Evolutionary conservation across 1,140 invertebrate genomes (phyloP).

Genomic region (Sitobion miscanthi): DNA sequence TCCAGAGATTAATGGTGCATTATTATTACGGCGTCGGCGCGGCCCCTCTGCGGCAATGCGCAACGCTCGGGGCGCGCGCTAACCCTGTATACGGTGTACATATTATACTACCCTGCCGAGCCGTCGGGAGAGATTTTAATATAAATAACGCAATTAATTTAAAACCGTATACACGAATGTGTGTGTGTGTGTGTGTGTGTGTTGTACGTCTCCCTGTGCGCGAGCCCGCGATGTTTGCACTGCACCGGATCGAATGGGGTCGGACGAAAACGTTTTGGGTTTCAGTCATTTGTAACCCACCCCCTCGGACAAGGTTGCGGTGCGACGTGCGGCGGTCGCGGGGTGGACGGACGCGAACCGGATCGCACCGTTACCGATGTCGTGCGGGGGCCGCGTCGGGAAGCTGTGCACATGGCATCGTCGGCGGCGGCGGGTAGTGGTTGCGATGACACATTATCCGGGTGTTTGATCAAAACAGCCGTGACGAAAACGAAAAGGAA

Average conservation of each 20-base stretch:
- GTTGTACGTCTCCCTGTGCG: neutral
- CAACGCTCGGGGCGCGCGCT: neutral
- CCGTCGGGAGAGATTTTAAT: constrained; percentile 2
- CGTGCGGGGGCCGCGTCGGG: neutral
- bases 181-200: neutral
- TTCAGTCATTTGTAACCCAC: constrained; percentile 41
- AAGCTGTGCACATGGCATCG: neutral
- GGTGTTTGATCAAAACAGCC: constrained; percentile 38
- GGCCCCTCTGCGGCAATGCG: neutral
- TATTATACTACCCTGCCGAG: neutral
- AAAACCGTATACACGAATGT: neutral
- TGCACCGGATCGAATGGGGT: constrained; percentile 20
- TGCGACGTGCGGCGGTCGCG: neutral
- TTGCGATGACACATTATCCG: constrained; percentile 30
- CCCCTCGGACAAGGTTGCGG: neutral
- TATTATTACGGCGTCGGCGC: constrained; percentile 43
- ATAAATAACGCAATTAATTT: constrained; percentile 18
- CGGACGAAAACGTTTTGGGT: constrained; percentile 35
- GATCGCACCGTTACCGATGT: neutral
- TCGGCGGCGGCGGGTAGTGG: neutral
- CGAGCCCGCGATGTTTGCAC: constrained; percentile 24
- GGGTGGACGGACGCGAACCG: neutral
- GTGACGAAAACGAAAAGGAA: neutral
- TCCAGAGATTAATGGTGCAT: constrained; percentile 55
- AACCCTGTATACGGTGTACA: neutral